These are phyloP conservation scores for Hemistola chrysoprasaria DNA, from an alignment of 2,888 invertebrate genomes.

Conservation along the genomic window DNA sequence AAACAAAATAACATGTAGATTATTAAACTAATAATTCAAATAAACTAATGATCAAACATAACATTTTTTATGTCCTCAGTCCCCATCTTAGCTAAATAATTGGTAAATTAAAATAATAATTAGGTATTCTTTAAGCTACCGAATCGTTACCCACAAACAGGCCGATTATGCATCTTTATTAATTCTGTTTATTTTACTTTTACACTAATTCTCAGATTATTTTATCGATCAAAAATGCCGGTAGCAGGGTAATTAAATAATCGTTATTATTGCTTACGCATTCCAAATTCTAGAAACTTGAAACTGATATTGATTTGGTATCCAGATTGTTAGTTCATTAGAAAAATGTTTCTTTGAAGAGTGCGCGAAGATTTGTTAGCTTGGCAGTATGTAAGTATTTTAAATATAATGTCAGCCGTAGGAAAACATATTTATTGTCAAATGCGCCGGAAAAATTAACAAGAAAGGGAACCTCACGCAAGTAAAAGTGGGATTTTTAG, in stretches of 20 bases:
- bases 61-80: background rate
- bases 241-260: conserved; percentile 43
- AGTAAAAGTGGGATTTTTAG: too few relatives aligned
- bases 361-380: too few relatives aligned
- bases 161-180: conserved; percentile 52
- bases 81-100: conserved; percentile 1
- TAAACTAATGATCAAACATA: background rate
- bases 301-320: too few relatives aligned
- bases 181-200: conserved; percentile 42
- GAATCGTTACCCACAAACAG: conserved; percentile 52
- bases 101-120: conserved; percentile 5
- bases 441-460: too few relatives aligned
- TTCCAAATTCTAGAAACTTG: background rate
- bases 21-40: background rate
- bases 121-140: conserved; percentile 41
- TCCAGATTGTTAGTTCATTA: too few relatives aligned
- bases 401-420: too few relatives aligned
- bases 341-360: too few relatives aligned
- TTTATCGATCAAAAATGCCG: conserved; percentile 36
- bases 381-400: too few relatives aligned
- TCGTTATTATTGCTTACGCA: conserved; percentile 31
- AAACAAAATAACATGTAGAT: too few relatives aligned
- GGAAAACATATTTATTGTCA: too few relatives aligned
- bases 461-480: too few relatives aligned
- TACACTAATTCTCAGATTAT: conserved; percentile 36